phyloP scores from a whole-genome alignment of 2,888 invertebrate genomes.

The Anthoptus insignis region DNA sequence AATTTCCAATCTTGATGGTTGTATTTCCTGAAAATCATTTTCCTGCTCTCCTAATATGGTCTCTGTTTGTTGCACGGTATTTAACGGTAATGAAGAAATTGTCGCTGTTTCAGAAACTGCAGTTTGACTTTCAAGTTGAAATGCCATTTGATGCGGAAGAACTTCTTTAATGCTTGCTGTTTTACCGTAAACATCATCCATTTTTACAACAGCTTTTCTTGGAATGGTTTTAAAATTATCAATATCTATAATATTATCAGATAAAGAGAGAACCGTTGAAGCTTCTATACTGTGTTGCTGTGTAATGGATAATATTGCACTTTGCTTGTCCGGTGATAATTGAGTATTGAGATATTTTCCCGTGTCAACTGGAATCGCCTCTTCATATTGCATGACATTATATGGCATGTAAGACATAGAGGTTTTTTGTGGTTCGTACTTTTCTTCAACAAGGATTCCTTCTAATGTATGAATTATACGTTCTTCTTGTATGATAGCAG shows the following conservation, averaged over 20 bases:
- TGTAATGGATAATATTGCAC: conserved; percentile 70
- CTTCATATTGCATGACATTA: conserved; percentile 86
- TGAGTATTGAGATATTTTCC: conserved; percentile 78
- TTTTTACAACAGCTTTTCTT: conserved; percentile 64
- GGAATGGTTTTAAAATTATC: conserved; percentile 67
- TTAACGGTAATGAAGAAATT: conserved; percentile 67
- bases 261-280: conserved; percentile 84
- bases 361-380: conserved; percentile 86
- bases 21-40: conserved; percentile 62
- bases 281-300: conserved; percentile 83
- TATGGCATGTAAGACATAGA: conserved; percentile 77
- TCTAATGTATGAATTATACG: conserved; percentile 80
- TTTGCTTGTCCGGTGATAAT: conserved; percentile 73
- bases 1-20: conserved; percentile 65
- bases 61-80: conserved; percentile 80
- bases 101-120: conserved; percentile 56
- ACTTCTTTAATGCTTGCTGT: conserved; percentile 71
- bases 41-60: conserved; percentile 83
- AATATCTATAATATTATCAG: conserved; percentile 81
- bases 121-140: conserved; percentile 61
- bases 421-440: conserved; percentile 69
- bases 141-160: conserved; percentile 64
- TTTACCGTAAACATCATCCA: conserved; percentile 78
- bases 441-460: conserved; percentile 62
- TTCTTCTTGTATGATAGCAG: conserved; percentile 87